These are phyloP conservation scores for Meiosimyza decipiens DNA, from an alignment of 2,888 invertebrate genomes.

Conservation along the genomic window DNA sequence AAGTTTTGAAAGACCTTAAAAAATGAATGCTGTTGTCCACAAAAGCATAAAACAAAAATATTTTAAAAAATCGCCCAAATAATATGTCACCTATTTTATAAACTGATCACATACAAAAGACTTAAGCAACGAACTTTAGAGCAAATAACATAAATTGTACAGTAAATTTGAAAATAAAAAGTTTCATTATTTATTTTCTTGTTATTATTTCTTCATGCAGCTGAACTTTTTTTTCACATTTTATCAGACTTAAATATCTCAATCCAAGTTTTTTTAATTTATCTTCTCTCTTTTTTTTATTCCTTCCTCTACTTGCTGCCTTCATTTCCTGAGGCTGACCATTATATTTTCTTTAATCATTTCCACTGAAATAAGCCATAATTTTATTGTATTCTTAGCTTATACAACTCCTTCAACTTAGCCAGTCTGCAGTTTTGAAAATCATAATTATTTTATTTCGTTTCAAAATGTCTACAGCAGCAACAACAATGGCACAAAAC, in stretches of 20 bases:
- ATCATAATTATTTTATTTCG: conserved; percentile 23
- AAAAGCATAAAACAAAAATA: too few species aligned
- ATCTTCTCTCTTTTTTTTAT: neutral
- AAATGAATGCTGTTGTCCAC: too few species aligned
- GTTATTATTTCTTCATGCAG: neutral
- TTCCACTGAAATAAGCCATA: conserved; percentile 22
- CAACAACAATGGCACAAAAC: neutral
- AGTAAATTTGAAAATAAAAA: too few species aligned
- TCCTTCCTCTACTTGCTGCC: conserved; percentile 2
- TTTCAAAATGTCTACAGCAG: conserved; percentile 22
- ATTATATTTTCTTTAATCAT: conserved; percentile 26
- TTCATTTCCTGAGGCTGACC: conserved; percentile 7
- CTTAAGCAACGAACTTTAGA: neutral
- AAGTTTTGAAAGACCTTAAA: too few species aligned
- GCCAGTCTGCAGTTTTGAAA: neutral
- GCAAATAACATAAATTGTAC: too few species aligned
- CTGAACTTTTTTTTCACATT: neutral
- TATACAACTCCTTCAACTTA: too few species aligned
- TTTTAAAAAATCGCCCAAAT: too few species aligned
- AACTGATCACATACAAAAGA: too few species aligned
- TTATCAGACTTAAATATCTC: conserved; percentile 3
- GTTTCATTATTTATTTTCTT: neutral
- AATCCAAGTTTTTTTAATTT: neutral
- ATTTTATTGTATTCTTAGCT: neutral
- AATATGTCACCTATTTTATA: too few species aligned